These are phyloP conservation scores for Silurus glanis DNA, from an alignment of 2,113 vertebrate genomes.

Conservation along the genomic window DNA sequence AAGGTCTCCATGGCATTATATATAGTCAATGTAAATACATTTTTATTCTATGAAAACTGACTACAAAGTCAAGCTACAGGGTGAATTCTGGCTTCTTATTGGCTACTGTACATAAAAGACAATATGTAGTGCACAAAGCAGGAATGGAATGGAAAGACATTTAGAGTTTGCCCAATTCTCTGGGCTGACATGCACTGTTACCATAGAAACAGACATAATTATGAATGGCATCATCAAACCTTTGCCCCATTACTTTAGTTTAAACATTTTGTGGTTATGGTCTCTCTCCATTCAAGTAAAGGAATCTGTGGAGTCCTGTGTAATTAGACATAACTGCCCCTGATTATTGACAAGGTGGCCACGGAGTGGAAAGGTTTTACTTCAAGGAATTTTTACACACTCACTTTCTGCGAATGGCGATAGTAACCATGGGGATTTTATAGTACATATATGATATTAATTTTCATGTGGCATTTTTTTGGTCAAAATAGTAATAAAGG, in stretches of 20 bases:
- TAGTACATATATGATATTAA: background rate
- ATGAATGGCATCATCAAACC: background rate
- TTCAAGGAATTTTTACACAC: background rate
- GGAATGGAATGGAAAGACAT: background rate
- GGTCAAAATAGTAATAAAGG: background rate
- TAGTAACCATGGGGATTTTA: background rate
- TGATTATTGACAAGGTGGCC: background rate
- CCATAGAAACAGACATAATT: conserved; percentile 15
- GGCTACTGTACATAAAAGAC: background rate
- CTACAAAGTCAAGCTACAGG: background rate
- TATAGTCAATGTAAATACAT: background rate
- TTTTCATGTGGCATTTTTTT: background rate
- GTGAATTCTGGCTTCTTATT: background rate
- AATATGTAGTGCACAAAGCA: background rate
- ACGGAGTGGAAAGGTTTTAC: background rate
- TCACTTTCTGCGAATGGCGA: background rate
- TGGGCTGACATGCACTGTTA: background rate
- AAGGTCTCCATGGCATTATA: background rate
- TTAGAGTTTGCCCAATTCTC: background rate
- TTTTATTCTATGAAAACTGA: background rate
- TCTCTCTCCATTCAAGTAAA: background rate
- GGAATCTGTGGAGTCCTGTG: background rate
- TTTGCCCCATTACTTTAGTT: background rate
- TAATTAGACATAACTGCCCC: background rate
- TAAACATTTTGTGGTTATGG: background rate